Conservation (phyloP, 2,888 invertebrate genomes). For the Perdita meconis region DNA sequence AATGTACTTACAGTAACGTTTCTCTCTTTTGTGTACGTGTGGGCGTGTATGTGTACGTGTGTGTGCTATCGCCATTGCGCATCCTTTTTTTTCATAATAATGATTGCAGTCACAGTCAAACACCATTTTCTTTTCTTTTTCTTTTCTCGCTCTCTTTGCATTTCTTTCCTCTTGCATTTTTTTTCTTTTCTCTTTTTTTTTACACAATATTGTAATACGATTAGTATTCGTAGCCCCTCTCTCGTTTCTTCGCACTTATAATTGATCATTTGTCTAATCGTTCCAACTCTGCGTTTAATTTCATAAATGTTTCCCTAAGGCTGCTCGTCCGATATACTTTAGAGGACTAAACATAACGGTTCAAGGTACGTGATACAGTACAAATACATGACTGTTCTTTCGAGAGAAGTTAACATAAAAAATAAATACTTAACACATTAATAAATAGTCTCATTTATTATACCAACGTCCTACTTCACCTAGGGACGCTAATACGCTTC, state of each 20-base stretch:
- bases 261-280: slow-evolving; percentile 61
- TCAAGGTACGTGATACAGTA: slow-evolving; percentile 67
- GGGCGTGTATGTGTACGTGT: no score
- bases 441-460: slow-evolving; percentile 75
- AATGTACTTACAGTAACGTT: slow-evolving; percentile 59
- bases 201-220: slow-evolving; percentile 70
- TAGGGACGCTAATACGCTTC: slow-evolving; percentile 65
- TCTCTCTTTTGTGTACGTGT: slow-evolving; percentile 46
- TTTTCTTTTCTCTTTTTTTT: slow-evolving; percentile 16
- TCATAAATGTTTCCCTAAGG: slow-evolving; percentile 72
- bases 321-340: slow-evolving; percentile 81
- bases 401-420: slow-evolving; percentile 64
- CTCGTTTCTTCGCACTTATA: slow-evolving; percentile 52
- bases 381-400: slow-evolving; percentile 55
- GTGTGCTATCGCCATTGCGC: slow-evolving; percentile 45
- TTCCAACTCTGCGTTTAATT: slow-evolving; percentile 64
- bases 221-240: slow-evolving; percentile 71
- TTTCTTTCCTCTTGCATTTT: no score
- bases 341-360: slow-evolving; percentile 80
- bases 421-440: slow-evolving; percentile 77
- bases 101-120: slow-evolving; percentile 84
- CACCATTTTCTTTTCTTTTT: slow-evolving; percentile 61
- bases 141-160: no score
- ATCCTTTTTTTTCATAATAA: slow-evolving; percentile 71
- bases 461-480: slow-evolving; percentile 63